Base-by-base conservation (phyloP, 2,797 vertebrate species). In the Falco cherrug region DNA sequence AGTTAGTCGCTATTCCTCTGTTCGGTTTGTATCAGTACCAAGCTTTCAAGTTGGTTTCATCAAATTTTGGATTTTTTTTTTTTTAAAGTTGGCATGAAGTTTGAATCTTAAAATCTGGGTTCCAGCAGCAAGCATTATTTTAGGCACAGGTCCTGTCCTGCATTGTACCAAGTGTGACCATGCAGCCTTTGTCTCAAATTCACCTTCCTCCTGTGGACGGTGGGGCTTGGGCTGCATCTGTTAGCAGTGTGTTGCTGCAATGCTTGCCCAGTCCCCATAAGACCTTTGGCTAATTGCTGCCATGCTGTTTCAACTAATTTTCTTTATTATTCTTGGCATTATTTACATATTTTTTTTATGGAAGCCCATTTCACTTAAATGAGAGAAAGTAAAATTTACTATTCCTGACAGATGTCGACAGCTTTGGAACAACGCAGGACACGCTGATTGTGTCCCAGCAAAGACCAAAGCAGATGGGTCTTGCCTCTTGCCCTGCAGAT, bases 11-110 rank as follows among this genome's bases (percentile, higher is more conserved):
- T 53, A 75, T 89, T 94, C 60, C 63, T 85, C 57, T 96, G 63
- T 89, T 94, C 24, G 2, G 70, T 95, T 89, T 85, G 16, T 90
- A 67, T 90, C 93, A 90, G 68, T 71, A 81, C 28, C 47, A 89
- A 65, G 12, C 33, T 93, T 97, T 96, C 67, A 87, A 88, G 82
- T 37, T 90, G 59, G 26, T 96, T 84, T 91, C 86, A 84, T 95
- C 65, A 29, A 29, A 63, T 64, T 70, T 87, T 84, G 69, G 3
- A 12, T 39, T 39, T 28, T 26, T 35, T 85, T 61, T 24, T 64
- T 7, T 73, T 37, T 37, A 3, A 28, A 75, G 33, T 65, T 81
- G 39, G 13, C 37, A 17, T 45, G 57, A 48, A 41, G 51, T 70
- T 64, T 75, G 43, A 35, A 28, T 79, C 28, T 78, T 73, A 70